A percentile compares a stretch with the other conserved stretches of the same genome.
These are phyloP conservation scores for Teinopalpus imperialis DNA, from an alignment of 2,888 invertebrate genomes.

Conservation along the genomic window DNA sequence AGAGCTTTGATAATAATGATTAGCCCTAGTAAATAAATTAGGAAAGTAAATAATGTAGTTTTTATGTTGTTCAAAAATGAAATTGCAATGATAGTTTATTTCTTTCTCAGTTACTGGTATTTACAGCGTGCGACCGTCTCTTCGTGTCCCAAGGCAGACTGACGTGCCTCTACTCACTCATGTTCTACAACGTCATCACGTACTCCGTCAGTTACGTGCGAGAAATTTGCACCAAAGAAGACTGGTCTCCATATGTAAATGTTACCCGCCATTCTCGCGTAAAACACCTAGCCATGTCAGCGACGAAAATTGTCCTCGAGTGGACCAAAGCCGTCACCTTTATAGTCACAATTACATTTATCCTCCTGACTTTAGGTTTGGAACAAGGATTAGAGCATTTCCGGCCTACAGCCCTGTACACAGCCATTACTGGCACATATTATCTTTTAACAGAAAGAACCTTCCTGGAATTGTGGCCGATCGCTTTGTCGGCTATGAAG, in stretches of 20 bases:
- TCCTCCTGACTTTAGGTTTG: constrained; percentile 87
- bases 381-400: constrained; percentile 89
- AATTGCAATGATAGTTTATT: not conserved
- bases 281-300: constrained; percentile 90
- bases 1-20: too few relatives aligned
- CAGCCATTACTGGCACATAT: constrained; percentile 85
- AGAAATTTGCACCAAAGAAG: constrained; percentile 87
- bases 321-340: constrained; percentile 92
- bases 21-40: too few relatives aligned
- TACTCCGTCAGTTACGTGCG: constrained; percentile 89
- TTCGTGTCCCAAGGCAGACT: constrained; percentile 82
- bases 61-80: too few relatives aligned
- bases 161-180: constrained; percentile 88
- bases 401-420: constrained; percentile 85
- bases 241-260: constrained; percentile 89
- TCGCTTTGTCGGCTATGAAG: constrained; percentile 80
- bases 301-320: constrained; percentile 90
- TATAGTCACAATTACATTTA: constrained; percentile 88
- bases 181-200: constrained; percentile 91
- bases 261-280: constrained; percentile 87
- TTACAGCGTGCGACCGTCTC: constrained; percentile 87
- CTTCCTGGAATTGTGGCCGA: constrained; percentile 85
- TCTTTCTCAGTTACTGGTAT: constrained; percentile 84
- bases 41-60: too few relatives aligned
- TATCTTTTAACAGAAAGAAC: constrained; percentile 88